Conservation (phyloP, 2,113 vertebrate species). For the Crotophaga sulcirostris region DNA sequence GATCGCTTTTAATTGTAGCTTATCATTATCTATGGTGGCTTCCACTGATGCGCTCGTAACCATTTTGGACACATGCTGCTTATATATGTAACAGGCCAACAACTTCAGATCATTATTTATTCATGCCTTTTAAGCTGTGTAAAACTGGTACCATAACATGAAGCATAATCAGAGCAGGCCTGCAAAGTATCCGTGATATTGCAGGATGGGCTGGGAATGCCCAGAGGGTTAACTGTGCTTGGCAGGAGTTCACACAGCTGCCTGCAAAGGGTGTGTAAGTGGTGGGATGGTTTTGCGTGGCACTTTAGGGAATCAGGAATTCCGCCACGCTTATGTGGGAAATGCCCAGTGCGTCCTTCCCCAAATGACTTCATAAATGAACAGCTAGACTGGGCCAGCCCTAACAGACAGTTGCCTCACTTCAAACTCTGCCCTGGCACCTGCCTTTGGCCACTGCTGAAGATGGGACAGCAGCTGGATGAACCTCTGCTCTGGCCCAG, state of each 20-base stretch:
- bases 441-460: background rate
- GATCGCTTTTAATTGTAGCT: conserved; percentile 58
- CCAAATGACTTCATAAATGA: background rate
- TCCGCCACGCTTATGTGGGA: background rate
- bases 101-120: conserved; percentile 24
- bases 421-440: background rate
- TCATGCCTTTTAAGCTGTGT: background rate
- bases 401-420: background rate
- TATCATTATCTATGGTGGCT: conserved; percentile 24
- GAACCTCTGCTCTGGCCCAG: background rate
- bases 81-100: conserved; percentile 11
- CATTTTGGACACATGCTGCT: conserved; percentile 32
- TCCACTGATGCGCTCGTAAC: conserved; percentile 6
- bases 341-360: background rate
- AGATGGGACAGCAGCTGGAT: background rate
- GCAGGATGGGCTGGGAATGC: background rate
- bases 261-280: background rate
- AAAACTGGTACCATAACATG: background rate
- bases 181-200: background rate
- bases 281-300: background rate
- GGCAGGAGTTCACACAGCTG: background rate
- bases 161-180: background rate
- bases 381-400: background rate
- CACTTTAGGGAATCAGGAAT: background rate
- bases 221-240: background rate